These are phyloP conservation scores for Amphiprion ocellaris DNA, from an alignment of 2,113 vertebrate genomes.

Conservation along the genomic window DNA sequence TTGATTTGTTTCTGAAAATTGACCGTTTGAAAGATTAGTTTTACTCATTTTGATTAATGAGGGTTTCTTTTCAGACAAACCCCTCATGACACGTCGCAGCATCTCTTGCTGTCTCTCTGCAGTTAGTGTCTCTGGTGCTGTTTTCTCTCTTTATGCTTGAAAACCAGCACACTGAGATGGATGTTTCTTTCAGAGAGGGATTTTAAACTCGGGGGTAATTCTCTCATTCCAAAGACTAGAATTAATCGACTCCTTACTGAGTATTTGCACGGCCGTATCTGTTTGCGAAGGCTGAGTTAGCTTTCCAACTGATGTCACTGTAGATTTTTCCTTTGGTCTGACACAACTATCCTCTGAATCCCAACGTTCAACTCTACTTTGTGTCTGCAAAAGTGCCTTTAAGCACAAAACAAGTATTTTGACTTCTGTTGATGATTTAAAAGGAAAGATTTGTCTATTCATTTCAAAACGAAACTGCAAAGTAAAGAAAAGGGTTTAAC, in stretches of 20 bases:
- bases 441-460: slow-evolving; percentile 29
- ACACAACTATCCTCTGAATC: slow-evolving; percentile 22
- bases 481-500: slow-evolving; percentile 56
- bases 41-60: background rate
- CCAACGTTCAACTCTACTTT: slow-evolving; percentile 22
- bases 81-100: no score
- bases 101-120: slow-evolving; percentile 1
- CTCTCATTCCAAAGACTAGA: slow-evolving; percentile 73
- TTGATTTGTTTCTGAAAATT: slow-evolving; percentile 18
- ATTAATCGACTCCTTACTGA: slow-evolving; percentile 29
- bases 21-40: background rate
- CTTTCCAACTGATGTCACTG: slow-evolving; percentile 67
- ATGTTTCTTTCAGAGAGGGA: slow-evolving; percentile 6
- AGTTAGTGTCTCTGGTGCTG: slow-evolving; percentile 12
- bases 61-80: no score
- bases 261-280: slow-evolving; percentile 46
- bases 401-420: slow-evolving; percentile 72
- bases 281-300: slow-evolving; percentile 51
- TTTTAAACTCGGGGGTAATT: slow-evolving; percentile 34
- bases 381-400: slow-evolving; percentile 83
- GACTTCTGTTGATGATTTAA: slow-evolving; percentile 39
- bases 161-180: slow-evolving; percentile 7
- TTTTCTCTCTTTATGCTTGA: slow-evolving; percentile 28
- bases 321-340: slow-evolving; percentile 46
- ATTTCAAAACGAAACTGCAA: slow-evolving; percentile 67